Evolutionary conservation across 2,888 invertebrate species (phyloP).

Genomic region (Meloe dianella): DNA sequence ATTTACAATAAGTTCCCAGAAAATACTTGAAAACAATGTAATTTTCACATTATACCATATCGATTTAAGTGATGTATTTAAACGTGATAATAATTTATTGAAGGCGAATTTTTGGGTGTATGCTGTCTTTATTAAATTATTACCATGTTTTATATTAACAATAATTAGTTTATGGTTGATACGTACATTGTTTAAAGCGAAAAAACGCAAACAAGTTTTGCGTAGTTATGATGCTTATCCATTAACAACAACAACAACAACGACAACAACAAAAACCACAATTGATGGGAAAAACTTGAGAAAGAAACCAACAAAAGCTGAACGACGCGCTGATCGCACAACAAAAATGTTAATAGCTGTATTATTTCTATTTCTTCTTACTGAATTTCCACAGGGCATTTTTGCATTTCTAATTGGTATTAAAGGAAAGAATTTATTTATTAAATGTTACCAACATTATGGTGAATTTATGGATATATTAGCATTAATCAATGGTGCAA

Average conservation of each 20-base stretch:
- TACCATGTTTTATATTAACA: constrained; percentile 80
- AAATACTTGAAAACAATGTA: constrained; percentile 64
- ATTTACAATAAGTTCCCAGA: constrained; percentile 65
- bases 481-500: constrained; percentile 88
- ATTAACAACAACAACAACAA: constrained; percentile 45
- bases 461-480: constrained; percentile 90
- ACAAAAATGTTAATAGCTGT: constrained; percentile 90
- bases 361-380: constrained; percentile 82
- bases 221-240: constrained; percentile 69
- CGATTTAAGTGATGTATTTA: constrained; percentile 58
- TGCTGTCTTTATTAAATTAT: constrained; percentile 78
- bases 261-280: constrained; percentile 1
- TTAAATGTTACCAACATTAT: constrained; percentile 78
- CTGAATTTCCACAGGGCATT: constrained; percentile 79
- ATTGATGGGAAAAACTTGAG: constrained; percentile 29
- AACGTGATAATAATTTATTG: constrained; percentile 55
- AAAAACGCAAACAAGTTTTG: constrained; percentile 73
- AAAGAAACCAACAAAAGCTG: constrained; percentile 66
- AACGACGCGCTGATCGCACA: constrained; percentile 82
- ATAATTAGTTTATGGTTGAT: constrained; percentile 75
- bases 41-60: constrained; percentile 67
- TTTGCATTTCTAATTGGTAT: constrained; percentile 69
- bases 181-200: constrained; percentile 75
- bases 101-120: constrained; percentile 81
- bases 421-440: constrained; percentile 74